Conservation (phyloP, 1,140 invertebrate genomes). For the Gonatopus flavifemur region DNA sequence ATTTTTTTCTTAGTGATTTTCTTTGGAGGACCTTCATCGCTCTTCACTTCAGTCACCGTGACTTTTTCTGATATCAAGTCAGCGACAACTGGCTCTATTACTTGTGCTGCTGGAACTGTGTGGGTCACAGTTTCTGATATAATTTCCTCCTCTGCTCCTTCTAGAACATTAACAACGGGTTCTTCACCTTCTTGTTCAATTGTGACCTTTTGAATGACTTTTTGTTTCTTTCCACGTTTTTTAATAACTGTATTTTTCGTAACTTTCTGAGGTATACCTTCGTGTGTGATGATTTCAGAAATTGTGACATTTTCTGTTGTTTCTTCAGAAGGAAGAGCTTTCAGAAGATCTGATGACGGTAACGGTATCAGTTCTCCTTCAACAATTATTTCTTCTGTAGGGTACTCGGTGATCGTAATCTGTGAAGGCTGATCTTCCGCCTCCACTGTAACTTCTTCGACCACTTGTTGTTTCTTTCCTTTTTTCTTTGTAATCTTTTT, state of each 20-base stretch:
- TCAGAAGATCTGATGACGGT: slow-evolving; percentile 20
- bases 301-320: slow-evolving; percentile 25
- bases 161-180: slow-evolving; percentile 40
- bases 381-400: slow-evolving; percentile 22
- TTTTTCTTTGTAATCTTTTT: slow-evolving; percentile 17
- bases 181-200: slow-evolving; percentile 55
- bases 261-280: slow-evolving; percentile 41
- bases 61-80: slow-evolving; percentile 54
- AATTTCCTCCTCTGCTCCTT: slow-evolving; percentile 15
- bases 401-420: slow-evolving; percentile 36
- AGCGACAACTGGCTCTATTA: slow-evolving; percentile 25
- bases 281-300: background rate
- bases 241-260: slow-evolving; percentile 23
- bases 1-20: slow-evolving; percentile 36
- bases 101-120: too few relatives aligned
- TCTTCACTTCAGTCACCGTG: slow-evolving; percentile 50
- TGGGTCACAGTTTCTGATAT: background rate
- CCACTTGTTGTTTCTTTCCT: slow-evolving; percentile 49
- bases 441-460: slow-evolving; percentile 52
- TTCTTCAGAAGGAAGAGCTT: slow-evolving; percentile 46
- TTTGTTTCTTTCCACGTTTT: slow-evolving; percentile 48
- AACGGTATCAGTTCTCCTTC: slow-evolving; percentile 7
- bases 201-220: slow-evolving; percentile 57
- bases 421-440: slow-evolving; percentile 50
- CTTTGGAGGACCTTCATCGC: slow-evolving; percentile 45